Percentiles rank a stretch among this genome's conserved stretches.
phyloP scores from a whole-genome alignment of 1,140 invertebrate species.

The Drosophila novamexicana region DNA sequence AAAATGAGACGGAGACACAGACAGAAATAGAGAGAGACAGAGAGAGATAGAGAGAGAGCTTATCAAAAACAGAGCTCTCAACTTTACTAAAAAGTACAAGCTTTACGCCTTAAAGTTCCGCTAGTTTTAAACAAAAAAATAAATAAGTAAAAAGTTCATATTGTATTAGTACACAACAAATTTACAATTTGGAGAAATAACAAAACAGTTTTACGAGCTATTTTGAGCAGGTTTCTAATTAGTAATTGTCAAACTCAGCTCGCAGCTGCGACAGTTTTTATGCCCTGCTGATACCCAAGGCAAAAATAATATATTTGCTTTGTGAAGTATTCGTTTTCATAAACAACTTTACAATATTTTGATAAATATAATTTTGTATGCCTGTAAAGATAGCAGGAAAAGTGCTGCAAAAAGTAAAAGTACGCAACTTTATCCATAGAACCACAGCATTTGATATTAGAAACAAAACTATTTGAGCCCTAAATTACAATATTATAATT shows the following conservation, averaged over 20 bases:
- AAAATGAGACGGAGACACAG: neutral
- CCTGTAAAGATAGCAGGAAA: no score
- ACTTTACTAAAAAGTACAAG: neutral
- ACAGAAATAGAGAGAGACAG: neutral
- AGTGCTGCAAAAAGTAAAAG: no score
- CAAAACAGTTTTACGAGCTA: neutral
- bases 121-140: neutral
- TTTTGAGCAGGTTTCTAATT: neutral
- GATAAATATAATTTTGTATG: no score
- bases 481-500: no score
- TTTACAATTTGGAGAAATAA: neutral
- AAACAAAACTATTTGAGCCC: no score
- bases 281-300: neutral
- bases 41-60: neutral
- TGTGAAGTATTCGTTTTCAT: no score
- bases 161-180: neutral
- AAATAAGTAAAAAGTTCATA: neutral
- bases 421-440: no score
- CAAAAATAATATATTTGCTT: no score
- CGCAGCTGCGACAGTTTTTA: neutral
- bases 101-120: neutral
- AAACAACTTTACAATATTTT: no score
- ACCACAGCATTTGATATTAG: no score
- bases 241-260: neutral
- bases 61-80: conserved; percentile 6